Base-by-base conservation (phyloP, 2,797 vertebrate species). In the Gadopsis bispinosus region DNA sequence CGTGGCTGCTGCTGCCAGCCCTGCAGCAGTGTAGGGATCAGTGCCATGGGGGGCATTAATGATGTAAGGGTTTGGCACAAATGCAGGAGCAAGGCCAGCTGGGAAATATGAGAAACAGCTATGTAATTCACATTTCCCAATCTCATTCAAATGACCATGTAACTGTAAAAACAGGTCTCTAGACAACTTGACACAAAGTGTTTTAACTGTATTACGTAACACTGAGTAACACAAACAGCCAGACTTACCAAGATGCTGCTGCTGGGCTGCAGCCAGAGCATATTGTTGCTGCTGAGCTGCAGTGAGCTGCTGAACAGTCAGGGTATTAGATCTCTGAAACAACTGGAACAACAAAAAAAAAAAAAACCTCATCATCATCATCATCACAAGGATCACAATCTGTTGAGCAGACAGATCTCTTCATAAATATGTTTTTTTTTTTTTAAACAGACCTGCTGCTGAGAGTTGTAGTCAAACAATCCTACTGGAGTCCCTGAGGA, bases 61-160 rank as follows among this genome's bases (percentile, higher is more conserved):
- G 94, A 99, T 99, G 88, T 99, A 99, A 16, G 98, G 98, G 93
- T 99, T 99, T 96, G 98, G 97, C 96, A 99, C 96, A 94, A 99
- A 99, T n/a, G 98, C 97, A 95, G 98, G 98, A 93, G 97, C 96
- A 90, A 99, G 97, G 90, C 98, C 97, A 95, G 97, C 95, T 89
- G 95, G 35, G 61, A 54, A 66, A 84, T 20, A 56, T 19, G 51
- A 84, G 51, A 29, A 80, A 79, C 10, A 74, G 54, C 1, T 20
- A 74, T 43, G 39, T 5, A 9, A 79, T 55, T 93, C 82, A 83
- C 17, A 63, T 71, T 83, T 77, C 13, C 45, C 72, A 26, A 33
- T 58, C 17, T 55, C 51, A 64, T 68, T 76, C 13, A 62, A 81
- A 76, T 58, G 16, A 26, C 7, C 22, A 31, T 22, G 9, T 20